Base-by-base conservation (phyloP, 1,140 invertebrate genomes). In the Heliconius hewitsoni region DNA sequence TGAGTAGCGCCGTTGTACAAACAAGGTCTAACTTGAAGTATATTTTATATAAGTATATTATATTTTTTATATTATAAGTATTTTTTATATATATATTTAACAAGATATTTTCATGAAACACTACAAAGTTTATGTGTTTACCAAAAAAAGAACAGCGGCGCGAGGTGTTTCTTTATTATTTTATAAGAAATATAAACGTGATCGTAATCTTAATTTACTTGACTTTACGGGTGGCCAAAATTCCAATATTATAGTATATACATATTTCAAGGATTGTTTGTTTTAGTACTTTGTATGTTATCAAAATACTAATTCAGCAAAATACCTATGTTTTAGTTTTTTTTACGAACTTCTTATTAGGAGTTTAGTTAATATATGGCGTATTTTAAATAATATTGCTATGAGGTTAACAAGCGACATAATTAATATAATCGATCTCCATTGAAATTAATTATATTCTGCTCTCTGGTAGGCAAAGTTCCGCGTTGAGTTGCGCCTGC, bases 101-200 rank as follows among this genome's bases (percentile, higher is more conserved):
- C 23, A 23, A 23, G 23, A 23, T 23, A 23, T 23, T 23, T n/a
- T 57, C 19, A 30, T 6, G 0, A 66, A 66, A 1, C 27, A 66
- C 13, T 66, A 1, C 1, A 11, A 13, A 66, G 13, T 66, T 66
- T 66, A 66, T 30, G n/a, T 66, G 60, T 30, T 66, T 66, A 66
- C 27, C 9, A 11, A 27, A 66, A 23, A 66, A 66, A 66, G 9
- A 30, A 66, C 60, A 66, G 27, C 23, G 4, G 27, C 4, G 27
- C 60, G 27, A 66, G 60, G 23, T 66, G 60, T 66, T 23, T 66
- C 60, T 66, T 66, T 66, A 66, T 66, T 66, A 66, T 66, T 66
- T 66, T 66, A 66, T 66, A 66, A 66, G 60, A 66, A 30, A 66
- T 66, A 66, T 66, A 30, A 66, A 66, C 60, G 60, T 66, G 60